Base-by-base conservation (phyloP, 2,888 invertebrate species). In the Agonopterix heracliana region DNA sequence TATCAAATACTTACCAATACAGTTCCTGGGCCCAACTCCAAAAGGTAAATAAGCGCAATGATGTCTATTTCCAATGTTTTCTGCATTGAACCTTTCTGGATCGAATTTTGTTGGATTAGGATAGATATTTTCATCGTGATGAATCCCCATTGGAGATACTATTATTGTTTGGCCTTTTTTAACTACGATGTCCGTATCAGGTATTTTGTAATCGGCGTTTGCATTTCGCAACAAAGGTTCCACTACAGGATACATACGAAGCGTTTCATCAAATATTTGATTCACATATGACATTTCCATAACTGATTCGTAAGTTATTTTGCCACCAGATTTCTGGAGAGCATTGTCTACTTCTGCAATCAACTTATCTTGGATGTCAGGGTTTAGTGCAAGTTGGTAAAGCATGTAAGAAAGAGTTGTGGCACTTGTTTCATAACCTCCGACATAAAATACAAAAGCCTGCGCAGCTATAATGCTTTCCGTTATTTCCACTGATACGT, bases 201-300 rank as follows among this genome's bases (percentile, higher is more conserved):
- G 78, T 11, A 82, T 55, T 10, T 53, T 59, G 49, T 81, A 81
- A 2, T 66, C 57, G 26, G 61, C 60, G 26, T 62, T 62, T 51
- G 83, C 81, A 9, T 57, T 52, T 43, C 83, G 67, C 41, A 74
- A 78, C 2, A 82, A 75, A 41, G 69, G 53, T 4, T 76, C 71
- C 2, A 81, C 68, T 1, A 86, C 75, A 1, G 89, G 85, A 62
- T 80, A 84, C 54, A 81, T 75, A 26, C 90, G 64, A 26, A 89
- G 59, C 0, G 82, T 76, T 60, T 90, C 90, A 45, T 68, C 61
- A n/a, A 80, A 54, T 4, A 78, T 72, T 66, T 71, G 71, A 41
- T 75, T 74, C 48, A 84, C 50, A 56, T 81, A 84, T 9, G 64
- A 57, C 66, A 84, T 65, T 41, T 77, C 72, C 10, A 59, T 63